A percentile compares a stretch with the other conserved stretches of the same genome.
These are phyloP conservation scores for Morone chrysops DNA, from an alignment of 2,113 vertebrate genomes.

Conservation along the genomic window DNA sequence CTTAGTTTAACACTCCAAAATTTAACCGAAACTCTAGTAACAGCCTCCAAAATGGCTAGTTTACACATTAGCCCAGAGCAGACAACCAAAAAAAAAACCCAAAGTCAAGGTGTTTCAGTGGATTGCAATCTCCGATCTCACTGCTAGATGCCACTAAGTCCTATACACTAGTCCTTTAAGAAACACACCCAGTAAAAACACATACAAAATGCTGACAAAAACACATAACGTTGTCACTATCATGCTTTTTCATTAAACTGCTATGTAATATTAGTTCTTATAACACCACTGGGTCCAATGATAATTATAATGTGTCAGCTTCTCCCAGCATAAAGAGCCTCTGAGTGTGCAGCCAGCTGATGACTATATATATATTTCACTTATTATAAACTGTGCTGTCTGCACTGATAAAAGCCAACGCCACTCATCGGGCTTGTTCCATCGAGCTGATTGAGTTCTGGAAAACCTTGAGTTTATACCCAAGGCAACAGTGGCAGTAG, in stretches of 20 bases:
- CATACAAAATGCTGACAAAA: not conserved
- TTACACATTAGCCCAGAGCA: too few relatives aligned
- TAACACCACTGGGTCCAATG: not conserved
- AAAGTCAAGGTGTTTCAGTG: too few relatives aligned
- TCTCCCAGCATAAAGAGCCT: slow-evolving; percentile 12
- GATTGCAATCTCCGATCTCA: too few relatives aligned
- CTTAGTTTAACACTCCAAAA: too few relatives aligned
- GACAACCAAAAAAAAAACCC: too few relatives aligned
- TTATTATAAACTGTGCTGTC: slow-evolving; percentile 53
- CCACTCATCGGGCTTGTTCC: slow-evolving; percentile 40
- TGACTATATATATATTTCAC: slow-evolving; percentile 39
- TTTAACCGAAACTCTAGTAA: too few relatives aligned
- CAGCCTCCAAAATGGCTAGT: too few relatives aligned
- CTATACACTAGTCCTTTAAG: too few relatives aligned
- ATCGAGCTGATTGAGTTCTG: slow-evolving; percentile 56
- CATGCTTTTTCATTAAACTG: not conserved
- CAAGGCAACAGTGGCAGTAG: slow-evolving; percentile 26
- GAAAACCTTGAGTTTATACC: slow-evolving; percentile 49
- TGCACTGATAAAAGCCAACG: slow-evolving; percentile 22
- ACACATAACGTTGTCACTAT: not conserved
- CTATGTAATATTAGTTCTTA: not conserved
- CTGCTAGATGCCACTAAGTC: too few relatives aligned
- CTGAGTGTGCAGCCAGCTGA: slow-evolving; percentile 21
- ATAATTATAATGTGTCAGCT: slow-evolving; percentile 42
- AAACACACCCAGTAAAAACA: not conserved